Base-by-base conservation (phyloP, 2,888 invertebrate species). In the Mycogona germanica region DNA sequence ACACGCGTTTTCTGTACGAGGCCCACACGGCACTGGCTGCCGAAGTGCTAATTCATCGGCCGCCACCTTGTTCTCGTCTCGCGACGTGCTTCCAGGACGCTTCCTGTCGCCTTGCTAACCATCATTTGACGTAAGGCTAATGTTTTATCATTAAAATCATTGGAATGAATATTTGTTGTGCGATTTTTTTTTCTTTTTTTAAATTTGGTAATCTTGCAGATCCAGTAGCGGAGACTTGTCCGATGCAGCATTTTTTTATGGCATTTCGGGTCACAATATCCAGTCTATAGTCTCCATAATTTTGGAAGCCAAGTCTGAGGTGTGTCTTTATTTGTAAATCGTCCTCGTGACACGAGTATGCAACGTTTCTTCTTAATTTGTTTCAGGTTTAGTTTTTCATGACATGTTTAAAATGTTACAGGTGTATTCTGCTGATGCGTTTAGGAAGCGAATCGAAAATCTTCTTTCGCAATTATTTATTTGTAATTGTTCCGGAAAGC, bases 1-100 rank as follows among this genome's bases (percentile, higher is more conserved):
- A 84, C 64, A 75, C 78, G 56, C 82, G 84, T 66, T 70, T 87
- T 53, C 70, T 85, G 64, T 77, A 78, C 61, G 85, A 86, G 68
- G 81, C 81, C 4, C 82, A 83, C 64, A 75, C 82, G 60, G 76
- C 84, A 61, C 68, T 85, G 61, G 60, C 57, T 25, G 45, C 40
- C 32, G 54, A 57, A 46, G 40, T 55, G 4, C n/a, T 57, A 23
- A 25, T 45, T 17, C 21, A 54, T 23, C 37, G 44, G 17, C 38
- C 49, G 38, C 54, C 54, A 9, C 9, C 29, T 25, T 28, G 21
- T 9, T 29, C 50, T 14, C 40, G 26, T 29, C 23, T 51, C 19
- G 17, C 37, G 14, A 37, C 49, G 7, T 35, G 54, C 5, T 57
- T 51, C 46, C 37, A 51, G 41, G 54, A 57, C 4, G 51, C 57